Evolutionary conservation across 2,888 invertebrate genomes (phyloP), one percentile per base, ranked within the genome.

Genomic region (Dasypogon diadema): DNA sequence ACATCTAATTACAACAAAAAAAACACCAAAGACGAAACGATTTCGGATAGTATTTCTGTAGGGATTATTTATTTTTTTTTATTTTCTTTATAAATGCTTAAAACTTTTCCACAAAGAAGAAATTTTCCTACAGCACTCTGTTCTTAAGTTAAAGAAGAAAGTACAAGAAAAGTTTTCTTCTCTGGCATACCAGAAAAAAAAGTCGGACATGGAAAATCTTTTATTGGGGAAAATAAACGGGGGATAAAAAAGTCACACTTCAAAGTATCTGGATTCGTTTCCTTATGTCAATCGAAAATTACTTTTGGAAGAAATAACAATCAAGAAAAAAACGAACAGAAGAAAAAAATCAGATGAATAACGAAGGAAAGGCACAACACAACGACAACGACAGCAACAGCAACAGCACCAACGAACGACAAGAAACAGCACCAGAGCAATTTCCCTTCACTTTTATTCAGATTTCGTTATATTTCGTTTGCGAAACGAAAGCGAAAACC

Each of bases 401-500:
- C 46, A 46, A 14, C 65, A 65, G 56, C 21, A 37, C 60, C 12
- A 16, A 60, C 37, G 18, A 60, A 37, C 21, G 34, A 34, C 34
- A 34, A 34, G 16, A 37, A 60, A 42, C 60, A 37, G 10, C 37
- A 60, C 18, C 37, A 60, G 26, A 30, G 12, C 8, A 42, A n/a
- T 42, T 70, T 70, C 70, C 70, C 70, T 70, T 70, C 70, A 70
- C 70, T 70, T 70, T 70, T 70, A 70, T 70, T 54, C 34, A 70
- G 70, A 65, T 70, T 70, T 70, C 70, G 54, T 30, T 70, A 46
- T 26, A 68, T 54, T 54, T 18, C 22, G 30, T 70, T 70, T 70
- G 70, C 70, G 70, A 70, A 70, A 70, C 70, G 70, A 70, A 70
- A 70, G 70, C 70, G 54, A 70, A 70, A 70, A 30, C 70, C 70